These are phyloP conservation scores for Drosophila seclusa DNA, from an alignment of 2,888 invertebrate species.

Conservation along the genomic window DNA sequence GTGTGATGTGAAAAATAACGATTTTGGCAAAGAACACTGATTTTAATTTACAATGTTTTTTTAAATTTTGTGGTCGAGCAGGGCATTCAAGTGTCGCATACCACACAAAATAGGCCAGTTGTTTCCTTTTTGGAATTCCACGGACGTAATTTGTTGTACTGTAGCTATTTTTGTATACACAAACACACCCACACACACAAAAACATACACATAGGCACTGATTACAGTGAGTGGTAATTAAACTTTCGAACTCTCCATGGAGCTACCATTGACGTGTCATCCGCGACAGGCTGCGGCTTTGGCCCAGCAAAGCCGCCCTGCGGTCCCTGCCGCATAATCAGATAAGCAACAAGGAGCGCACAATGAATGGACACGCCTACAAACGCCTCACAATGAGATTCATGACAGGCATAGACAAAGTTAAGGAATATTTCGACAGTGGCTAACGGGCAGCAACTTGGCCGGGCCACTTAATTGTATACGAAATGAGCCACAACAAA, in stretches of 20 bases:
- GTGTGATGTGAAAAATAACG: background rate
- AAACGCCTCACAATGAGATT: constrained; percentile 63
- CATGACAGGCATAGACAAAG: constrained; percentile 71
- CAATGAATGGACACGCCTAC: constrained; percentile 49
- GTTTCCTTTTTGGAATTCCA: constrained; percentile 37
- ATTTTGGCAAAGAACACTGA: background rate
- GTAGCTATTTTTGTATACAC: constrained; percentile 50
- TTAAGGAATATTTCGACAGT: constrained; percentile 51
- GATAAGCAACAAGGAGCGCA: constrained; percentile 60
- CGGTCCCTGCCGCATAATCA: constrained; percentile 67
- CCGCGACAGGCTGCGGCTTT: constrained; percentile 40
- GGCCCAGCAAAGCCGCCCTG: constrained; percentile 39
- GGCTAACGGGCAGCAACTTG: constrained; percentile 58
- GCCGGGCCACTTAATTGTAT: constrained; percentile 74
- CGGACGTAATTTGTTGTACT: constrained; percentile 34
- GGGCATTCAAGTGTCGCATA: constrained; percentile 22
- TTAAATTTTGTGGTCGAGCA: background rate
- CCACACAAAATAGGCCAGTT: constrained; percentile 3
- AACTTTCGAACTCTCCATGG: constrained; percentile 80
- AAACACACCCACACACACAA: constrained; percentile 7
- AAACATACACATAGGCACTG: constrained; percentile 39
- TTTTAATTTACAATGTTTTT: background rate
- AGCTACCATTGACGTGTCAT: constrained; percentile 71
- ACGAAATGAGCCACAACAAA: constrained; percentile 69
- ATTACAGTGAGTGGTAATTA: constrained; percentile 81